Evolutionary conservation across 2,797 vertebrate species (phyloP), one percentile per base, ranked within the genome.

Genomic region (Anableps anableps): DNA sequence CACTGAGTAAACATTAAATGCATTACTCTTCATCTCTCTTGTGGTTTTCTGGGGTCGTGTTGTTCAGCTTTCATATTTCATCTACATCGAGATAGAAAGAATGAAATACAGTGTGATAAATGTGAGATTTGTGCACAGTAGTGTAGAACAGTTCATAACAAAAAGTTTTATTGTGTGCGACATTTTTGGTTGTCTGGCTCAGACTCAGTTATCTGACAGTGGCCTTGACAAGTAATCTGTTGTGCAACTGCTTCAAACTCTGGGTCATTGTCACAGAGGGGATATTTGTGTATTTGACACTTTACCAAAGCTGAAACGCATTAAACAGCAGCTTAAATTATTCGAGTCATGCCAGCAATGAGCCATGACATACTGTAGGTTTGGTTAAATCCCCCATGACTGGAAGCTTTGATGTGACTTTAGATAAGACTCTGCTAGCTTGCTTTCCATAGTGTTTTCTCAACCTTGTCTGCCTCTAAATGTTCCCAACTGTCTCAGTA

Each of bases 401-500:
- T 75, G 41, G 55, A 78, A 70, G 50, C 50, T 48, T 34, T 71
- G 73, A 58, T 50, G 38, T 80, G 79, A 79, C 76, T 78, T 43
- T 47, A 84, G 74, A 74, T 82, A 72, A 79, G 72, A 31, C 50
- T 74, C 38, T 48, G 58, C 41, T 71, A 75, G 68, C 82, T n/a
- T 60, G 60, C 66, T 78, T 77, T 79, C 72, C 73, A 64, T 80
- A 81, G 77, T 89, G 77, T 50, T 77, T 75, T 76, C 41, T 60
- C 58, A 72, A 71, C 36, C 66, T 72, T 58, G 84, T 83, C 80
- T 85, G 64, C 64, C 36, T 77, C 73, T 85, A 86, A 91, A 87
- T 86, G 85, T 86, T 88, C 62, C 74, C 34, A 51, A 76, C 82
- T n/a, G 73, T 75, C 83, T 89, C 78, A 76, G 29, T 82, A 82